phyloP scores from a whole-genome alignment of 2,888 invertebrate species.

The Trissolcus brochymenae region DNA sequence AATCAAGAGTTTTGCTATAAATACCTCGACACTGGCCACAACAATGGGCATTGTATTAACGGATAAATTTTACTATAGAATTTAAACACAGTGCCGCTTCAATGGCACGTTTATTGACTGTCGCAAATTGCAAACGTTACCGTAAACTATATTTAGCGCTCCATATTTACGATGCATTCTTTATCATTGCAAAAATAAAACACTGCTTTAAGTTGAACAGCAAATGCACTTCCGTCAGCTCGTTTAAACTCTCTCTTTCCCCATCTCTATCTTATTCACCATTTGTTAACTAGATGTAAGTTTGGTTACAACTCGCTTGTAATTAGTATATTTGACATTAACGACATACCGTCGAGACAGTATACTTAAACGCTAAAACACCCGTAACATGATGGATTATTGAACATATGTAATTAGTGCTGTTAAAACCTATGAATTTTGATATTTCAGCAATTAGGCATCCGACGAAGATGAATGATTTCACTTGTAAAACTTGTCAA shows the following conservation, averaged over 20 bases:
- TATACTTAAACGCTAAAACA: conserved; percentile 28
- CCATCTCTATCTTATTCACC: too few species aligned
- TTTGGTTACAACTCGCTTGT: neutral
- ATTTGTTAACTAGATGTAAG: too few species aligned
- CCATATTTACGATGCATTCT: conserved; percentile 29
- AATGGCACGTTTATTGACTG: conserved; percentile 43
- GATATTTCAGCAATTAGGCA: conserved; percentile 25
- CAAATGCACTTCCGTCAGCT: neutral
- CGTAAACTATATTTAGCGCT: conserved; percentile 25
- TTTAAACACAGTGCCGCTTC: conserved; percentile 29
- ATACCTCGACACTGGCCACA: conserved; percentile 14
- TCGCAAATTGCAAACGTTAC: conserved; percentile 33
- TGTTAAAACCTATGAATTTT: conserved; percentile 37
- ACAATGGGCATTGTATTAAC: conserved; percentile 35
- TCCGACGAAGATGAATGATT: conserved; percentile 22
- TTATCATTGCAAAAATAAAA: too few species aligned
- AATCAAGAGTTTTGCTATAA: conserved; percentile 37
- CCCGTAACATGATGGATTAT: conserved; percentile 46
- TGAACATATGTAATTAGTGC: conserved; percentile 47
- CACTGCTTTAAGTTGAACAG: neutral
- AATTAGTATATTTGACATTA: conserved; percentile 27
- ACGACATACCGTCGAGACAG: conserved; percentile 20
- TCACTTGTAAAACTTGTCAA: conserved; percentile 1
- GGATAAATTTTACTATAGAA: conserved; percentile 28
- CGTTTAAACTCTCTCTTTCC: neutral